phyloP scores from a whole-genome alignment of 2,888 invertebrate genomes.

The Eupithecia dodoneata region DNA sequence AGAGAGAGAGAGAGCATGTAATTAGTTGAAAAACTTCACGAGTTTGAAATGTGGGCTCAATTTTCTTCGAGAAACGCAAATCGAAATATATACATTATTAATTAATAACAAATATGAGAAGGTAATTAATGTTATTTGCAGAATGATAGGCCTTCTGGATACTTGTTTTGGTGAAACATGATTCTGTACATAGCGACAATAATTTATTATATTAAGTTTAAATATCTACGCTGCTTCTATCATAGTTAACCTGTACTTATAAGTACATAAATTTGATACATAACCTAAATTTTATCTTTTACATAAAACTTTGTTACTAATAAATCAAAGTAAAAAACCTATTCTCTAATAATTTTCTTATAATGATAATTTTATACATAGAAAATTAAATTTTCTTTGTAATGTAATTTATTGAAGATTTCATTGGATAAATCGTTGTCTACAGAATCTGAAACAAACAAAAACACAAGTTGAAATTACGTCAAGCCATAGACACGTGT shows the following conservation, averaged over 20 bases:
- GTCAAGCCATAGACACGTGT: neutral
- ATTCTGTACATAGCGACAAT: neutral
- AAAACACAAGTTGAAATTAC: neutral
- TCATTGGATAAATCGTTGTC: slow-evolving; percentile 20
- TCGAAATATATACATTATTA: slow-evolving; percentile 36
- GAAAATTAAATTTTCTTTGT: slow-evolving; percentile 28
- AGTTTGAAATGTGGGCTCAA: slow-evolving; percentile 76
- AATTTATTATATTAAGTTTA: neutral
- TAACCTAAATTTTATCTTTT: neutral
- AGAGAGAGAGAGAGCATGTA: neutral
- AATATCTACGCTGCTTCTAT: neutral
- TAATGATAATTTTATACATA: neutral
- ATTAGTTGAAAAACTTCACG: slow-evolving; percentile 37
- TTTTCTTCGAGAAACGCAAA: slow-evolving; percentile 63
- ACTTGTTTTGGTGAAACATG: slow-evolving; percentile 53
- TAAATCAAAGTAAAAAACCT: slow-evolving; percentile 45
- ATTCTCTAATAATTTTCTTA: slow-evolving; percentile 1
- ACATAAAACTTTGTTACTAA: neutral
- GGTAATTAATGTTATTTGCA: slow-evolving; percentile 17
- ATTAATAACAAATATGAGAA: neutral
- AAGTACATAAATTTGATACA: slow-evolving; percentile 3
- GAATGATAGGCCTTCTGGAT: slow-evolving; percentile 69
- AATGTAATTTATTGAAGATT: slow-evolving; percentile 11
- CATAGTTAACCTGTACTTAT: neutral
- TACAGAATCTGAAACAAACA: slow-evolving; percentile 33